Base-by-base conservation (phyloP, 2,113 vertebrate genomes). In the Sylvilagus bachmani region DNA sequence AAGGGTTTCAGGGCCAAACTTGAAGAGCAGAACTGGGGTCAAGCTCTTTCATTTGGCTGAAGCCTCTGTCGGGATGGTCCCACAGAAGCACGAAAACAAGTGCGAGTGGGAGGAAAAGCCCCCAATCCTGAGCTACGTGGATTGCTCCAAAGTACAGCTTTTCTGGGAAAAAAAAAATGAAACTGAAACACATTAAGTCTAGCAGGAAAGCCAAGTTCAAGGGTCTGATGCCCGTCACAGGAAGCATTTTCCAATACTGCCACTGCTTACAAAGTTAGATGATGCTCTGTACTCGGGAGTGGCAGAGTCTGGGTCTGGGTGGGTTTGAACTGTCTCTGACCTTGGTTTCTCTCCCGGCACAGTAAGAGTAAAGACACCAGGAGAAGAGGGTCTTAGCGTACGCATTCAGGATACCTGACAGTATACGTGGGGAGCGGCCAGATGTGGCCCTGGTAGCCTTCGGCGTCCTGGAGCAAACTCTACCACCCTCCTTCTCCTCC, bases 181-280 rank as follows among this genome's bases (percentile, higher is more conserved):
- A 71, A 58, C 55, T 58, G 55, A 58, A 62, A 36, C 10, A 12
- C 17, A 82, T 44, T 84, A 58, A 80, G 29, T 79, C 38, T 49
- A 87, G 71, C n/a, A 31, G 83, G 64, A 92, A 83, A 44, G 25
- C 38, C 62, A 83, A 49, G 44, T 75, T 77, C 25, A 61, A 82
- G 77, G 27, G 49, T 91, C 89, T 93, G 66, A 73, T 17, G 83
- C 70, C 62, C 2, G 6, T 78, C 53, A 89, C 85, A 91, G 33
- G 44, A 89, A 81, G 77, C 3, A 38, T 84, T 58, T 86, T 77
- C 51, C 53, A 89, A 71, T 11, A 67, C 24, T 49, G 31, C 36
- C 78, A 27, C 53, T 58, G 25, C 71, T 51, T 77, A 51, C 22
- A 24, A 91, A 74, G 31, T 58, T 66, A 38, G 86, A 79, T 53